Evolutionary conservation across 2,113 vertebrate species (phyloP).

Genomic region (Anas platyrhynchos): DNA sequence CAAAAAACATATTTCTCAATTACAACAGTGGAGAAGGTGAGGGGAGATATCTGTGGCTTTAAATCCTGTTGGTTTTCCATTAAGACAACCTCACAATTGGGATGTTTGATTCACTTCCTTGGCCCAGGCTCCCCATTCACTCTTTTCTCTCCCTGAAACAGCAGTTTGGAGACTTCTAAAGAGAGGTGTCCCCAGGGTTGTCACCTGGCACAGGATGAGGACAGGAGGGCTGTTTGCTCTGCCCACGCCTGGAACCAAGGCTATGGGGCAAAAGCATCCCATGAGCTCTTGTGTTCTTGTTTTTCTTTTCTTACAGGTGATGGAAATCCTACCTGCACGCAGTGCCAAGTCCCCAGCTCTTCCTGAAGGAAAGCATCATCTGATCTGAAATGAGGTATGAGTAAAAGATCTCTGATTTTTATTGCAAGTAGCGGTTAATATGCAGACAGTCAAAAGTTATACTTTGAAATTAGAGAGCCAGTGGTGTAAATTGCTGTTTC

Average conservation of each 20-base stretch:
- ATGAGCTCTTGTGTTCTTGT: background rate
- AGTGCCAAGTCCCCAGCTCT: background rate
- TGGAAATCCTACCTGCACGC: background rate
- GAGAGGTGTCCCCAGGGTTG: background rate
- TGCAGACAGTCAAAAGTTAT: background rate
- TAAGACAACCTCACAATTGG: background rate
- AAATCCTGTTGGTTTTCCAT: slow-evolving; percentile 31
- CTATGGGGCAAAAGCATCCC: background rate
- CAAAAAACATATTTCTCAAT: slow-evolving; percentile 69
- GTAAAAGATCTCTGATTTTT: background rate
- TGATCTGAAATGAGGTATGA: background rate
- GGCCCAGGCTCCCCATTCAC: background rate
- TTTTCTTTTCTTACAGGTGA: background rate
- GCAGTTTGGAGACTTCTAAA: background rate
- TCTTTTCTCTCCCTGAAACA: background rate
- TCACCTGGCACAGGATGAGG: accelerated
- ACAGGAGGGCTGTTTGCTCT: background rate
- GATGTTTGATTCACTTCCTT: background rate
- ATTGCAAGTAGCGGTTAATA: background rate
- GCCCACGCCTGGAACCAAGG: background rate
- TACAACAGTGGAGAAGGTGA: background rate
- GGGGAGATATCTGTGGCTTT: slow-evolving; percentile 14
- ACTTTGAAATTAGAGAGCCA: background rate
- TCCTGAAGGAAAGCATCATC: background rate
- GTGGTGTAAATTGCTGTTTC: background rate